Percentiles rank a stretch among this genome's conserved stretches.
These are phyloP conservation scores for Pogonophryne albipinna DNA, from an alignment of 2,797 vertebrate species.

Conservation along the genomic window DNA sequence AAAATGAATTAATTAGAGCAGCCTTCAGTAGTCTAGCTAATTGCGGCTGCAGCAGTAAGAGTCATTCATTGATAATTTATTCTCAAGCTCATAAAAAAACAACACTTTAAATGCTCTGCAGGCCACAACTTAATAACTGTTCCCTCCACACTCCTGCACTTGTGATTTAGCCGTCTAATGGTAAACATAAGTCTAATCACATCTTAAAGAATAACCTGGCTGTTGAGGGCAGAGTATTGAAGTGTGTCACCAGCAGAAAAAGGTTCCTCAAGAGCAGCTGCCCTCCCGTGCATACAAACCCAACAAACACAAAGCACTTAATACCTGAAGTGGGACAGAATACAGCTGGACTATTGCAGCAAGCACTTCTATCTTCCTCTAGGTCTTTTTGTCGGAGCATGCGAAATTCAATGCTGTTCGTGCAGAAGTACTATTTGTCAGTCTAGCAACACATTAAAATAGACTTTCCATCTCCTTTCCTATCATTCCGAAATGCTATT, in stretches of 20 bases:
- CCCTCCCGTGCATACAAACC: conserved; percentile 38
- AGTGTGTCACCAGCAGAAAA: conserved; percentile 48
- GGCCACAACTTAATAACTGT: conserved; percentile 19
- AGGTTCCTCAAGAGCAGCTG: conserved; percentile 42
- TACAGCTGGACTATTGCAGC: conserved; percentile 17
- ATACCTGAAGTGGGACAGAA: conserved; percentile 39
- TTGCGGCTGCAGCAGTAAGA: conserved; percentile 10
- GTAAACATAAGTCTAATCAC: conserved; percentile 50
- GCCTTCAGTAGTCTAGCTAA: not conserved
- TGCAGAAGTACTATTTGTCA: conserved; percentile 39
- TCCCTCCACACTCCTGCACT: conserved; percentile 17
- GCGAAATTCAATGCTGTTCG: conserved; percentile 39
- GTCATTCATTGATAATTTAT: conserved; percentile 36
- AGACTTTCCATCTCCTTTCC: conserved; percentile 51
- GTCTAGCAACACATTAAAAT: conserved; percentile 34
- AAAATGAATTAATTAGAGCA: conserved; percentile 8
- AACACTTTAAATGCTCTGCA: conserved; percentile 5
- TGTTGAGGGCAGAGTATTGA: conserved; percentile 34
- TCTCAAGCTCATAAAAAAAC: conserved; percentile 8
- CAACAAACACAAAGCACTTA: conserved; percentile 37
- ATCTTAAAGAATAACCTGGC: conserved; percentile 45
- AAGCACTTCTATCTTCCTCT: not conserved
- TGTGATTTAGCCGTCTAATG: conserved; percentile 15
- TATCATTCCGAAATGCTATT: conserved; percentile 20
- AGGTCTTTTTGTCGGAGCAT: conserved; percentile 2